Percentiles rank a stretch among this genome's conserved stretches.
These are phyloP conservation scores for Polia nebulosa DNA, from an alignment of 2,888 invertebrate species.

Conservation along the genomic window DNA sequence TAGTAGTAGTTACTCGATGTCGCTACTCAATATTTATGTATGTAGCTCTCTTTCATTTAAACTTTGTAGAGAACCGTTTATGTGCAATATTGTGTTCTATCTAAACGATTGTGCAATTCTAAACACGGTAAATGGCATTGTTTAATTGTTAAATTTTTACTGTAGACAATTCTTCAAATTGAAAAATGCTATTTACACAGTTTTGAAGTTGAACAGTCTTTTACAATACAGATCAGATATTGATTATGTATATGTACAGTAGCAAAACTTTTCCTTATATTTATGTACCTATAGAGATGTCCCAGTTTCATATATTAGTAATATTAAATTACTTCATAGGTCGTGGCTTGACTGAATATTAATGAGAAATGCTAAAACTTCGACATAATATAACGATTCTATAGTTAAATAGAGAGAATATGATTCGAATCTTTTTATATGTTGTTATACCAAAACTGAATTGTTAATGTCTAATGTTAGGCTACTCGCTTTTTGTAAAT, in stretches of 20 bases:
- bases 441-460: slow-evolving; percentile 81
- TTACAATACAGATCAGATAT: slow-evolving; percentile 55
- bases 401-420: slow-evolving; percentile 79
- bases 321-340: slow-evolving; percentile 69
- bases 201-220: slow-evolving; percentile 49
- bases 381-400: slow-evolving; percentile 65
- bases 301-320: slow-evolving; percentile 65
- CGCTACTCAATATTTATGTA: slow-evolving; percentile 58
- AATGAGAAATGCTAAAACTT: slow-evolving; percentile 72
- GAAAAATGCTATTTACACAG: slow-evolving; percentile 44
- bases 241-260: slow-evolving; percentile 47
- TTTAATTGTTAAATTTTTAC: slow-evolving; percentile 47
- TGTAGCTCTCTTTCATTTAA: slow-evolving; percentile 52
- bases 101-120: slow-evolving; percentile 46
- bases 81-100: slow-evolving; percentile 66
- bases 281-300: slow-evolving; percentile 56
- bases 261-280: slow-evolving; percentile 64
- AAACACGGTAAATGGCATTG: slow-evolving; percentile 37
- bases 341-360: slow-evolving; percentile 77
- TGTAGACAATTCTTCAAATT: slow-evolving; percentile 50
- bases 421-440: slow-evolving; percentile 84
- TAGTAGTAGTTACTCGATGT: slow-evolving; percentile 57
- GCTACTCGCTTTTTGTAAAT: slow-evolving; percentile 78
- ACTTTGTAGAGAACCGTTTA: slow-evolving; percentile 43
- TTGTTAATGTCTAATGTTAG: slow-evolving; percentile 75